Conservation (phyloP, 2,888 invertebrate species). For the Loripinus fragilis region DNA sequence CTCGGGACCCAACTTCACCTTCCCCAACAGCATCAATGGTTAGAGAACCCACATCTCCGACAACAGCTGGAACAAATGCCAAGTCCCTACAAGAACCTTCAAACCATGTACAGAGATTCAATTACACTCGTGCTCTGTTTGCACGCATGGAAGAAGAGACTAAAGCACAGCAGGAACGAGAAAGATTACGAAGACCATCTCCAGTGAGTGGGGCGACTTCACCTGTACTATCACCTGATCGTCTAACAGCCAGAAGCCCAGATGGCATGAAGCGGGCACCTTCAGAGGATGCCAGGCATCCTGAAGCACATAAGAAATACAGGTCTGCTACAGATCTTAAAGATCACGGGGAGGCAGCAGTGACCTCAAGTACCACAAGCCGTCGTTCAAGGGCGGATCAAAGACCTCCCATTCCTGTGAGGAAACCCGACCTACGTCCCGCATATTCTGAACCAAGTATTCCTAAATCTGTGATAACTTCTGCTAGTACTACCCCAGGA, state of each 20-base stretch:
- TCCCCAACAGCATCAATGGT: not conserved
- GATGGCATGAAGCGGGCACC: slow-evolving; percentile 52
- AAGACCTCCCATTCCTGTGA: slow-evolving; percentile 52
- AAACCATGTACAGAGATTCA: slow-evolving; percentile 81
- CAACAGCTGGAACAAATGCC: slow-evolving; percentile 29
- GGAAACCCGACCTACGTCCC: slow-evolving; percentile 48
- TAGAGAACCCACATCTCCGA: not conserved
- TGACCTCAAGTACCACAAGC: not conserved
- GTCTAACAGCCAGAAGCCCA: slow-evolving; percentile 58
- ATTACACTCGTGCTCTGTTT: slow-evolving; percentile 80
- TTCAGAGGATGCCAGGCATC: slow-evolving; percentile 35
- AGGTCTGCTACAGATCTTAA: slow-evolving; percentile 17
- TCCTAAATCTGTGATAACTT: slow-evolving; percentile 47
- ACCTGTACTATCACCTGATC: slow-evolving; percentile 70
- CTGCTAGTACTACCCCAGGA: slow-evolving; percentile 63
- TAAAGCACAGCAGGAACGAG: slow-evolving; percentile 56
- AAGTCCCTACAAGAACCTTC: slow-evolving; percentile 64
- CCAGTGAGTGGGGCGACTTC: slow-evolving; percentile 60
- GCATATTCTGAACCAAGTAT: slow-evolving; percentile 56
- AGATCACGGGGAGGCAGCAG: not conserved
- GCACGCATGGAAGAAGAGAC: slow-evolving; percentile 81
- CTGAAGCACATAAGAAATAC: slow-evolving; percentile 27
- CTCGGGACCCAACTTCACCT: slow-evolving; percentile 28
- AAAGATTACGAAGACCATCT: slow-evolving; percentile 56
- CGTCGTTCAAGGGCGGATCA: slow-evolving; percentile 56